Evolutionary conservation across 35 echinoderm and acorn worm genomes (phyloP).

Genomic region (Ophioderma brevispina): DNA sequence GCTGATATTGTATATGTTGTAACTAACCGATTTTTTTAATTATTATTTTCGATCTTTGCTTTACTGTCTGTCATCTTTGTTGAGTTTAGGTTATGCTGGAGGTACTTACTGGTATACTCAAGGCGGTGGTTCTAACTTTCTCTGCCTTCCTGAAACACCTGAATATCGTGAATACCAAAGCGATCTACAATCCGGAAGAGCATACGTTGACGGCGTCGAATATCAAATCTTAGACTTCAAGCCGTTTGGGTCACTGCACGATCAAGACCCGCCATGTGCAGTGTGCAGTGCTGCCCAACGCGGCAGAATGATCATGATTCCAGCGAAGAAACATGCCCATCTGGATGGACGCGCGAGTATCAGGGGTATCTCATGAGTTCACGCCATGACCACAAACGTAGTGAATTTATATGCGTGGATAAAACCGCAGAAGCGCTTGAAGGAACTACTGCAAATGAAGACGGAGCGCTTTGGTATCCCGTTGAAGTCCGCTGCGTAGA

Average conservation of each 20-base stretch:
- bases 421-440: background rate
- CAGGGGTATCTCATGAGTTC: background rate
- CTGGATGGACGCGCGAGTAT: background rate
- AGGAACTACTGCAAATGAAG: background rate
- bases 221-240: background rate
- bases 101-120: background rate
- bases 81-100: background rate
- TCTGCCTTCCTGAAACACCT: background rate
- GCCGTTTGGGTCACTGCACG: background rate
- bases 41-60: no score
- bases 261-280: background rate
- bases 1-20: no score
- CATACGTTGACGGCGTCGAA: background rate
- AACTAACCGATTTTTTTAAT: no score
- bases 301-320: background rate
- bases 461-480: background rate
- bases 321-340: background rate
- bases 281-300: background rate
- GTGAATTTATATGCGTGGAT: background rate
- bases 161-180: background rate
- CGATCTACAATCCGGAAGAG: background rate
- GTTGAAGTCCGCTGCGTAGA: background rate
- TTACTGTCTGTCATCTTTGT: no score
- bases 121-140: background rate
- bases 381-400: background rate